A percentile compares a stretch with the other conserved stretches of the same genome.
These are phyloP conservation scores for Pentamera pediparva DNA, from an alignment of 53 echinoderm and acorn worm genomes.

Conservation along the genomic window DNA sequence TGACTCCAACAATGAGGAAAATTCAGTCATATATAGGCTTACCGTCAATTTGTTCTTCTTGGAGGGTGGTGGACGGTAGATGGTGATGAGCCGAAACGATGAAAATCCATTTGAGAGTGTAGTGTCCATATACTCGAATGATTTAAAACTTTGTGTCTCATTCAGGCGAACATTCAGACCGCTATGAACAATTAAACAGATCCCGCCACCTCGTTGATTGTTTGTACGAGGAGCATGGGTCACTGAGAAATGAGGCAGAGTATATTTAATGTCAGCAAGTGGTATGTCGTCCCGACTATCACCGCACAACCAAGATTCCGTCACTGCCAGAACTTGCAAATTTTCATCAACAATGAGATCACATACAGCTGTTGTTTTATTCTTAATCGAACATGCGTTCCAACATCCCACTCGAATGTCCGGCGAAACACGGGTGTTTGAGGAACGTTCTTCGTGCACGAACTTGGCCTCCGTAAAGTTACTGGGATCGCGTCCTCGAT, in stretches of 20 bases:
- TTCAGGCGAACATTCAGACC: not conserved
- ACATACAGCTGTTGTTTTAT: constrained; percentile 8
- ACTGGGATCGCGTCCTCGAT: not conserved
- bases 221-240: not conserved
- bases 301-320: constrained; percentile 27
- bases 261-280: constrained; percentile 7
- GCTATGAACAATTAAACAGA: not conserved
- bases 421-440: not conserved
- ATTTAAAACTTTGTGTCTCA: constrained; percentile 11
- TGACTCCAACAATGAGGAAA: not conserved
- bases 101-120: not conserved
- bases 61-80: constrained; percentile 6
- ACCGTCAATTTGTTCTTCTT: not conserved
- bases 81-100: not conserved
- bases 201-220: not conserved
- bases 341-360: constrained; percentile 2
- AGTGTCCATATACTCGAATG: constrained; percentile 6
- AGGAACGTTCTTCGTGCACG: not conserved
- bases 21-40: not conserved
- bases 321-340: not conserved
- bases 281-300: constrained; percentile 2
- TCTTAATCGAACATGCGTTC: not conserved
- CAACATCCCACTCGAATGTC: not conserved
- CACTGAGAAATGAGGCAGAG: constrained; percentile 13
- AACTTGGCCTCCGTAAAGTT: not conserved